phyloP scores from a whole-genome alignment of 2,888 invertebrate species.

The Drosophila tanythrix region DNA sequence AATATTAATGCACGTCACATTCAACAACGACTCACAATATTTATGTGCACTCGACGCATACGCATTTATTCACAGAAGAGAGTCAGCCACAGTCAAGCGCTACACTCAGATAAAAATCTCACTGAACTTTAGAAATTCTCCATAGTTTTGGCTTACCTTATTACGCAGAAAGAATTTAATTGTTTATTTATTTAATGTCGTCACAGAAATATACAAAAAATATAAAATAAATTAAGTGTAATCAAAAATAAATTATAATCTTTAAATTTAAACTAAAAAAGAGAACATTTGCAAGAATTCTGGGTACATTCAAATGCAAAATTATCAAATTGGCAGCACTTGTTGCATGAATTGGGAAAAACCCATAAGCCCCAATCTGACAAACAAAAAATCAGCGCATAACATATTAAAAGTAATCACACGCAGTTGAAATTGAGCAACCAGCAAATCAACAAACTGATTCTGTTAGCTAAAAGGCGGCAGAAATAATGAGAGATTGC shows the following conservation, averaged over 20 bases:
- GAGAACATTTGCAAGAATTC: too few species aligned
- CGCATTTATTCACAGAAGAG: conserved; percentile 45
- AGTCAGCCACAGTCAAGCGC: conserved; percentile 21
- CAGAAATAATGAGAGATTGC: conserved; percentile 3
- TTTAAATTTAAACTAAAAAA: too few species aligned
- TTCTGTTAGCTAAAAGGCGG: conserved; percentile 29
- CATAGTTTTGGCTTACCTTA: background rate
- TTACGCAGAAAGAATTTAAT: background rate
- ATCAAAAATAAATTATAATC: background rate
- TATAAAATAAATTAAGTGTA: background rate
- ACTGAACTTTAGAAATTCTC: background rate
- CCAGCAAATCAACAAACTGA: conserved; percentile 11
- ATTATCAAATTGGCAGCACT: too few species aligned
- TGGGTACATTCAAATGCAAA: too few species aligned
- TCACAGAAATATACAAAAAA: too few species aligned
- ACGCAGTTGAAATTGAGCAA: conserved; percentile 14
- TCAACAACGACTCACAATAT: conserved; percentile 44
- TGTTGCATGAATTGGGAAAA: too few species aligned
- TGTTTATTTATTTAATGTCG: too few species aligned
- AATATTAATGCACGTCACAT: conserved; percentile 70
- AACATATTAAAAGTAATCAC: conserved; percentile 38
- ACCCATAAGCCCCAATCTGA: background rate
- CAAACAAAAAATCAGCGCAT: background rate
- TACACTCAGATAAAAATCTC: conserved; percentile 23
- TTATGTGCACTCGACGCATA: conserved; percentile 47